Conservation (phyloP, 2,113 vertebrate species). For the Vicugna pacos region DNA sequence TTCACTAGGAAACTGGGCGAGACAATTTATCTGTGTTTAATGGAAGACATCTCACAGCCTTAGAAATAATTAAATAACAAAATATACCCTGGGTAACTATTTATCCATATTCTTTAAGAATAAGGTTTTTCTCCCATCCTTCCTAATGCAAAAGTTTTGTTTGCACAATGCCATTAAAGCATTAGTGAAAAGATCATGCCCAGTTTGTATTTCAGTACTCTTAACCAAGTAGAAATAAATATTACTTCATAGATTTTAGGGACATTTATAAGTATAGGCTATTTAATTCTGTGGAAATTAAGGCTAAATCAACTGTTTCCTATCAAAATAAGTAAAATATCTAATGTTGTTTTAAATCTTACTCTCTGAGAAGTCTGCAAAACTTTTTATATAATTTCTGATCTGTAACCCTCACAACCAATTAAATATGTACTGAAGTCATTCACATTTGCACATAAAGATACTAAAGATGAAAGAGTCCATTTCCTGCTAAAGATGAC, state of each 20-base stretch:
- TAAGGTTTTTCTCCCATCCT: background rate
- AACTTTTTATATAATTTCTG: background rate
- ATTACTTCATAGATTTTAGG: background rate
- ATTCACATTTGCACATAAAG: background rate
- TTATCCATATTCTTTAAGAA: background rate
- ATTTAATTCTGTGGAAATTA: background rate
- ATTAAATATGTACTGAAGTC: background rate
- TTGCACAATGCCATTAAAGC: background rate
- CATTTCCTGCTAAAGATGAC: background rate
- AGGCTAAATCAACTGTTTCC: background rate
- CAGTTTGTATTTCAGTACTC: background rate
- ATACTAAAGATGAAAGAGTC: background rate
- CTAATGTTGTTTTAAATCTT: background rate
- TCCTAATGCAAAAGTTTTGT: background rate
- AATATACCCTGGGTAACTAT: background rate
- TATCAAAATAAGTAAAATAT: background rate
- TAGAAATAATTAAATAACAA: slow-evolving; percentile 4
- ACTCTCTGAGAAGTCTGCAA: background rate
- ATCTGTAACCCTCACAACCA: background rate
- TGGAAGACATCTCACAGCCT: background rate
- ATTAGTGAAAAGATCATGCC: background rate
- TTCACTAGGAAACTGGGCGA: background rate
- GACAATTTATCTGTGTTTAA: background rate
- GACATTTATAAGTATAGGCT: background rate
- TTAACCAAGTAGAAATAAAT: background rate